Base-by-base conservation (phyloP, 2,888 invertebrate species). In the Andrena minutula region DNA sequence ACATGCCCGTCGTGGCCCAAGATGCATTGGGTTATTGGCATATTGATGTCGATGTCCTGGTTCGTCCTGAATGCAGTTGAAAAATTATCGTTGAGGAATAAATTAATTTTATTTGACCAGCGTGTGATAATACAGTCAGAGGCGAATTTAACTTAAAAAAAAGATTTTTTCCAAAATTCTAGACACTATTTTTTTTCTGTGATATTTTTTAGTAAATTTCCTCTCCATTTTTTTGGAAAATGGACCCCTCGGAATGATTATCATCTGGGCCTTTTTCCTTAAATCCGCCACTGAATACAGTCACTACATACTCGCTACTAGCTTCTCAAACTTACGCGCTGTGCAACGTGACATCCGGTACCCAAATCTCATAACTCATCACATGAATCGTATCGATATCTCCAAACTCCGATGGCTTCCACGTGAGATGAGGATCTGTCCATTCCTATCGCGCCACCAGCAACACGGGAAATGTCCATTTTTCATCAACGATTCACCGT, bases 311-410 rank as follows among this genome's bases (percentile, higher is more conserved):
- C 1, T 10, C 20, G 4, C 28, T 35, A 20, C 6, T 63, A 23
- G 3, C 26, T 5, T 56, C 12, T 12, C 10, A 65, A 20, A 82
- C 93, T 93, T 92, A 95, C 95, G 95, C 95, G 89, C 97, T 97
- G 88, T 96, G 97, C 16, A 97, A 92, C 0, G 96, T 95, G 89
- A 98, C 94, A 86, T 96, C 96, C 0, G 98, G 97, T 8, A 95
- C 94, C 98, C 98, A 98, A 71, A 98, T 95, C 80, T 96, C 95
- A 70, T 95, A 94, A 84, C 96, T 96, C 8, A 95, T 95, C 12
- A 97, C 92, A 86, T 96, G 95, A 7, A 96, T 63, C 93, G 63
- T 94, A 94, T 10, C 94, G 28, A 97, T 95, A 77, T 95, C 95
- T n/a, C 95, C 96, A 90, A 96, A 97, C 4, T 96, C 95, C 4